Conservation (phyloP, 2,797 vertebrate genomes). For the Danionella dracula region DNA sequence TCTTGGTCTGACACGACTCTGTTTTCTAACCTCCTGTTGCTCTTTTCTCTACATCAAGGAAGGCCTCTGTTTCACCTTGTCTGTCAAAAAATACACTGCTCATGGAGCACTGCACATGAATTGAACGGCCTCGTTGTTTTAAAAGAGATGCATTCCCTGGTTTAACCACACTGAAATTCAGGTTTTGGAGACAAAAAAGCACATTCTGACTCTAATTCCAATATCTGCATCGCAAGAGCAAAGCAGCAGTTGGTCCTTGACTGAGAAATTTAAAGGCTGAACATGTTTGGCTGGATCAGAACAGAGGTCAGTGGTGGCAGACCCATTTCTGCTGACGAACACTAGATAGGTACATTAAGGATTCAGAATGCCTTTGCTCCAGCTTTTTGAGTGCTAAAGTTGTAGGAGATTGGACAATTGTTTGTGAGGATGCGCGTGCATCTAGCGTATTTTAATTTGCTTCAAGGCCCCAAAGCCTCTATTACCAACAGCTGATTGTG, state of each 20-base stretch:
- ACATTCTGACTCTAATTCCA: slow-evolving; percentile 9
- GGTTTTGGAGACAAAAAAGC: slow-evolving; percentile 18
- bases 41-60: slow-evolving; percentile 14
- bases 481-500: no score
- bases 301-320: slow-evolving; percentile 25
- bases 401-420: slow-evolving; percentile 13
- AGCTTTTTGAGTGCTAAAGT: slow-evolving; percentile 3
- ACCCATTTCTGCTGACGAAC: slow-evolving; percentile 44
- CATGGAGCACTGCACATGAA: slow-evolving; percentile 19
- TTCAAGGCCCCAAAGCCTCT: slow-evolving; percentile 6
- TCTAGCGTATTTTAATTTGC: slow-evolving; percentile 32
- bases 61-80: slow-evolving; percentile 25
- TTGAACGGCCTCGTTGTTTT: slow-evolving; percentile 29
- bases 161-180: slow-evolving; percentile 31
- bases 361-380: slow-evolving; percentile 36
- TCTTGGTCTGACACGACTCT: neutral
- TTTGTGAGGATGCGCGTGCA: neutral
- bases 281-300: slow-evolving; percentile 29
- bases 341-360: slow-evolving; percentile 31
- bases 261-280: slow-evolving; percentile 40
- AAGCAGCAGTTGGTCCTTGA: slow-evolving; percentile 21
- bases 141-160: slow-evolving; percentile 24
- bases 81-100: slow-evolving; percentile 24
- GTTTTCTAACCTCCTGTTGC: slow-evolving; percentile 11
- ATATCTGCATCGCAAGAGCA: slow-evolving; percentile 40